phyloP scores from a whole-genome alignment of 2,888 invertebrate species.

The Rhogogaster chlorosoma region DNA sequence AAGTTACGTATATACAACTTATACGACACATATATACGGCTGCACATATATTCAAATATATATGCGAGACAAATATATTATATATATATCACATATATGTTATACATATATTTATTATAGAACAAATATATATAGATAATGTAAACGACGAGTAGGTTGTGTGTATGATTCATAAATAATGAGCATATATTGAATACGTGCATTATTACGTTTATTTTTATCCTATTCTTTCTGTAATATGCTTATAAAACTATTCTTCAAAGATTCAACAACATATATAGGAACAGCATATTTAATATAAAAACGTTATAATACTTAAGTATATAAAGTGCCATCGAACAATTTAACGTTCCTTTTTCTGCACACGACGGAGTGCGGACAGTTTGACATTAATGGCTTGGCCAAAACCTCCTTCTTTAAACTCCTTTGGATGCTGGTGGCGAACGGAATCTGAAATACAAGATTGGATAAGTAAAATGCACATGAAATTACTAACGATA shows the following conservation, averaged over 20 bases:
- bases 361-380: slow-evolving; percentile 2
- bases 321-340: slow-evolving; percentile 5
- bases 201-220: slow-evolving; percentile 2
- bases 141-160: slow-evolving; percentile 1
- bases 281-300: slow-evolving; percentile 9
- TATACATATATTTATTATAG: background rate
- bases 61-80: background rate
- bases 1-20: slow-evolving; percentile 5
- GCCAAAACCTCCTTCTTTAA: slow-evolving; percentile 9
- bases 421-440: slow-evolving; percentile 2
- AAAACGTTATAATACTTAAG: background rate
- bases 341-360: slow-evolving; percentile 1
- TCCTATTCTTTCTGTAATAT: background rate
- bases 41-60: slow-evolving; percentile 4
- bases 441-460: background rate
- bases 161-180: slow-evolving; percentile 7
- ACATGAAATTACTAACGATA: slow-evolving; percentile 4
- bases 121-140: background rate
- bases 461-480: background rate
- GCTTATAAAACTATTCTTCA: background rate
- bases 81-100: slow-evolving; percentile 9
- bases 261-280: background rate
- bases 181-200: slow-evolving; percentile 5
- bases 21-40: background rate
- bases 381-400: slow-evolving; percentile 5